Evolutionary conservation across 2,797 vertebrate genomes (phyloP), one percentile per base, ranked within the genome.

Genomic region (Choloepus didactylus): DNA sequence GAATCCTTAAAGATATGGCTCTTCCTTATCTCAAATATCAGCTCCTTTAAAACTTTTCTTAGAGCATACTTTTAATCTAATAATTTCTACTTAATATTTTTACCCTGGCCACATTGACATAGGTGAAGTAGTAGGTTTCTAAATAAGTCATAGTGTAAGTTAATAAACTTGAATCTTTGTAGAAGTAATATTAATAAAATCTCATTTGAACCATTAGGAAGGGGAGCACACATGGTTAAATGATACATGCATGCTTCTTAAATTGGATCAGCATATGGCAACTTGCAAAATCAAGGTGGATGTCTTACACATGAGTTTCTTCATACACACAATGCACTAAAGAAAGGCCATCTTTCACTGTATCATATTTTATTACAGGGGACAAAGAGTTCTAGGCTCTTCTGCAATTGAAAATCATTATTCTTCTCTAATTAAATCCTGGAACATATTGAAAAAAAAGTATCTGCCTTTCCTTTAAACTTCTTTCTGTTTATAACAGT

Each of bases 371-470:
- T 95, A 91, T 44, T 81, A 46, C 27, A 38, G 79, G 80, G 72
- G 89, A 90, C 82, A 35, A 88, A 91, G 19, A 80, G 44, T 84
- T 77, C 35, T 38, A 90, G 38, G 35, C 9, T 95, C 41, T 89
- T 64, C 64, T 91, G 86, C 85, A 91, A 91, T 59, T 86, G 14
- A 59, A 29, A 83, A 82, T 85, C 77, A 87, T 88, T 51, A 86
- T 60, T 84, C 18, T 87, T 18, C 12, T 62, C 35, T 72, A 41
- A 76, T 29, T 76, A 75, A 85, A 67, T 3, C 31, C 25, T 49
- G 60, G 6, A 54, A 21, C 7, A 35, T 77, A 27, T 90, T 79
- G 18, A 84, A 75, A 75, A 49, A 38, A 73, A 67, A 35, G 41
- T 56, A 10, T 82, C 16, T 59, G 66, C 2, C 7, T 64, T 75